Percentiles rank a stretch among this genome's conserved stretches.
Conservation (phyloP, 2,888 invertebrate species). For the Spilosoma lubricipeda region DNA sequence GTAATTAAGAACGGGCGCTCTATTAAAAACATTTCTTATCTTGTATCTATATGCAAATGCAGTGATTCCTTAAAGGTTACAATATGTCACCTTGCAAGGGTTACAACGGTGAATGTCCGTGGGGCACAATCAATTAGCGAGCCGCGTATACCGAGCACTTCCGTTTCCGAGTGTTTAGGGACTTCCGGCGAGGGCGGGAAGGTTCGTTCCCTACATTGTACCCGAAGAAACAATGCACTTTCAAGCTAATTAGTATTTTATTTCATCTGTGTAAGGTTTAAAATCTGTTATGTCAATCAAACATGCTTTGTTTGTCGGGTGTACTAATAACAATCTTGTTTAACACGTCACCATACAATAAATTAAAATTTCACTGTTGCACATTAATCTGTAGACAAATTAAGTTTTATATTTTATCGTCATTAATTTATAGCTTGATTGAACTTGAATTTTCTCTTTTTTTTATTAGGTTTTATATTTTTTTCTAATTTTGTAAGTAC, state of each 20-base stretch:
- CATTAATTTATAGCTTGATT: neutral
- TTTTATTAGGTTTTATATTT: neutral
- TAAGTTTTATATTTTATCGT: conserved; percentile 14
- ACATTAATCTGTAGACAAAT: conserved; percentile 32
- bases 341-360: conserved; percentile 58
- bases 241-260: conserved; percentile 29
- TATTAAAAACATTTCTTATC: conserved; percentile 12
- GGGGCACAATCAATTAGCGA: conserved; percentile 82
- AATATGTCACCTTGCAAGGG: conserved; percentile 67
- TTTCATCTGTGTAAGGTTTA: conserved; percentile 20
- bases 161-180: conserved; percentile 83
- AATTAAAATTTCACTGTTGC: conserved; percentile 32
- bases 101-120: conserved; percentile 66
- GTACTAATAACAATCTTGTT: conserved; percentile 58
- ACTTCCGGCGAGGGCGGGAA: conserved; percentile 76
- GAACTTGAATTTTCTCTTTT: neutral
- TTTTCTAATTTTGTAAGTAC: no score
- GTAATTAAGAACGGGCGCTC: neutral
- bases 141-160: conserved; percentile 77
- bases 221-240: conserved; percentile 14
- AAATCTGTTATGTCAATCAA: conserved; percentile 9
- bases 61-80: conserved; percentile 48
- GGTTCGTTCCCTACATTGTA: conserved; percentile 43
- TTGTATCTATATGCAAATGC: conserved; percentile 43
- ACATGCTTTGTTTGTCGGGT: conserved; percentile 20